Evolutionary conservation across 2,888 invertebrate genomes (phyloP).

Genomic region (Drosophila recens): DNA sequence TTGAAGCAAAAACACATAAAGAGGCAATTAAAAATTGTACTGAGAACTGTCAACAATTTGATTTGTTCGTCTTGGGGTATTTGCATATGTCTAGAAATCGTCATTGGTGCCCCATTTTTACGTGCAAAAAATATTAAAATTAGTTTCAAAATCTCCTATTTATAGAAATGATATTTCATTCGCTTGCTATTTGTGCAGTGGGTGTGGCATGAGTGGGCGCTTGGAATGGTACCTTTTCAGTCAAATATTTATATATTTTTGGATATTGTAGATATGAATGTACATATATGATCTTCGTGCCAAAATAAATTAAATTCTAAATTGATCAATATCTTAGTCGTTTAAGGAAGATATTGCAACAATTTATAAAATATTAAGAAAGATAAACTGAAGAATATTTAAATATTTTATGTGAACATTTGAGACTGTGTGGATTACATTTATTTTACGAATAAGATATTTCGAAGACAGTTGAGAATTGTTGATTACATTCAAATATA

Average conservation of each 20-base stretch:
- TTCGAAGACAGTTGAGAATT: no score
- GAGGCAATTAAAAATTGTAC: conserved; percentile 59
- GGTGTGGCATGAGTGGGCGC: conserved; percentile 32
- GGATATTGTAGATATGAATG: no score
- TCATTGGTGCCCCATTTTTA: conserved; percentile 53
- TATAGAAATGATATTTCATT: conserved; percentile 58
- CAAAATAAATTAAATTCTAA: not conserved
- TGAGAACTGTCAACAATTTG: conserved; percentile 65
- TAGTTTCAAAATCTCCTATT: conserved; percentile 65
- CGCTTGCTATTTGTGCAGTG: conserved; percentile 54
- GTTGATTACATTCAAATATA: not conserved
- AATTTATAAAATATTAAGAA: not conserved
- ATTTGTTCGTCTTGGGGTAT: conserved; percentile 70
- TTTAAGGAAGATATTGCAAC: not conserved
- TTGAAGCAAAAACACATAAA: conserved; percentile 36
- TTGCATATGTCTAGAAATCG: conserved; percentile 66
- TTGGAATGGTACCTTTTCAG: conserved; percentile 12
- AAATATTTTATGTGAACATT: not conserved
- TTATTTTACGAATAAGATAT: no score
- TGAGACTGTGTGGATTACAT: no score
- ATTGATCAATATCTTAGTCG: not conserved
- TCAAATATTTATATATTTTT: conserved; percentile 12
- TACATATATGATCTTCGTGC: not conserved
- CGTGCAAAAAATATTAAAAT: conserved; percentile 73
- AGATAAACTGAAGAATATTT: not conserved